These are phyloP conservation scores for Pangasianodon gigas DNA, from an alignment of 2,113 vertebrate species.

Conservation along the genomic window DNA sequence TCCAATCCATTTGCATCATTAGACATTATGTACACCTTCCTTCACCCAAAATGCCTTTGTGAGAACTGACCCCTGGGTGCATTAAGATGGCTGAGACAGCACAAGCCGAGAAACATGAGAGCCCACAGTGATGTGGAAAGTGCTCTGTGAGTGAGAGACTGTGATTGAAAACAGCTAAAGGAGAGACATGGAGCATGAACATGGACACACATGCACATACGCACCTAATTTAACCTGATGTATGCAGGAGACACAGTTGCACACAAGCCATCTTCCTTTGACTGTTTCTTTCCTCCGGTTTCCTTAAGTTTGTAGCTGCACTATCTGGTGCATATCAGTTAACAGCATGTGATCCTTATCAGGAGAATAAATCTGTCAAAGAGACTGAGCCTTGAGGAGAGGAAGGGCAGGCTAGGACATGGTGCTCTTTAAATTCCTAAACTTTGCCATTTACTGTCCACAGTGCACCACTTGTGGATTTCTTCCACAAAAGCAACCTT, in stretches of 20 bases:
- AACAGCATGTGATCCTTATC: constrained; percentile 51
- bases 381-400: constrained; percentile 25
- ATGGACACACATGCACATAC: constrained; percentile 24
- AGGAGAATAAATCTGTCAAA: constrained; percentile 44
- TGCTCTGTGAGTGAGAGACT: constrained; percentile 50
- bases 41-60: constrained; percentile 50
- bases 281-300: constrained; percentile 3
- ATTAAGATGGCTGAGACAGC: constrained; percentile 55
- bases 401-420: constrained; percentile 45
- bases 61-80: constrained; percentile 50
- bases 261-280: constrained; percentile 24
- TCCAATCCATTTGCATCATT: constrained; percentile 56
- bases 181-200: constrained; percentile 6
- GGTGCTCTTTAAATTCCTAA: constrained; percentile 36
- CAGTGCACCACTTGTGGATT: constrained; percentile 22
- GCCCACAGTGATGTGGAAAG: constrained; percentile 41
- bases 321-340: constrained; percentile 45
- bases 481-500: background rate
- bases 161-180: constrained; percentile 49
- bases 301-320: constrained; percentile 27
- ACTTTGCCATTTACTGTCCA: constrained; percentile 13
- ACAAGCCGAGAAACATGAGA: constrained; percentile 52
- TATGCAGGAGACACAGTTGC: constrained; percentile 39
- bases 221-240: constrained; percentile 29
- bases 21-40: constrained; percentile 55